Evolutionary conservation across 2,888 invertebrate species (phyloP), one percentile per base, ranked within the genome.

Genomic region (Caenorhabditis sp.): DNA sequence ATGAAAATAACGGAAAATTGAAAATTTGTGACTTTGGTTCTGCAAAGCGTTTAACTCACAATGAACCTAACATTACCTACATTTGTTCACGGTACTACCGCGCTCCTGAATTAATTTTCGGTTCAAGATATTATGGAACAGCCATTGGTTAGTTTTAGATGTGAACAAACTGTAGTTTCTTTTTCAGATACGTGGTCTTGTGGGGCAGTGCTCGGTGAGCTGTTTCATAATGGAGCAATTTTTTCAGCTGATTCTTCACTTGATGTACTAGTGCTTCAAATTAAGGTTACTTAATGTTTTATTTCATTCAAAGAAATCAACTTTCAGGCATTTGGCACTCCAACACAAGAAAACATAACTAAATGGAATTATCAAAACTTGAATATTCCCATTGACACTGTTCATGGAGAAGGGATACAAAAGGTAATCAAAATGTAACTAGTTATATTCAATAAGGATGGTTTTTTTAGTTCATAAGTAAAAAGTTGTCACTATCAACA

Each of bases 11-110:
- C n/a, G 85, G 83, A 8, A 55, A 81, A 8, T 56, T 86, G 8
- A 86, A 86, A 59, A 74, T 86, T 17, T 85, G 84, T 15, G 86
- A 86, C 48, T 85, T 86, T 58, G 86, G 86, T 11, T 83, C 83
- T 11, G 85, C 86, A 20, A 85, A 85, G 43, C 61, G 71, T 8
- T 62, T 82, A 9, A 55, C 39, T 1, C 56, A 68, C 8, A 62
- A 73, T 15, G 76, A 81, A 13, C 32, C 61, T 17, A 82, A 80
- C 43, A 80, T 83, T 11, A 37, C 83, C 0, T 85, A 85, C 58
- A 73, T 80, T 55, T 73, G 82, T 50, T 76, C 78, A 7, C 43
- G 86, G 32, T 84, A 80, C 45, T 86, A 86, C 58, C 79, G 86
- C 8, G 83, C 86, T 20, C 86, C 86, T 1, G 85, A 85, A 41